These are phyloP conservation scores for Atrina japonica DNA, from an alignment of 2,888 invertebrate genomes.

Conservation along the genomic window DNA sequence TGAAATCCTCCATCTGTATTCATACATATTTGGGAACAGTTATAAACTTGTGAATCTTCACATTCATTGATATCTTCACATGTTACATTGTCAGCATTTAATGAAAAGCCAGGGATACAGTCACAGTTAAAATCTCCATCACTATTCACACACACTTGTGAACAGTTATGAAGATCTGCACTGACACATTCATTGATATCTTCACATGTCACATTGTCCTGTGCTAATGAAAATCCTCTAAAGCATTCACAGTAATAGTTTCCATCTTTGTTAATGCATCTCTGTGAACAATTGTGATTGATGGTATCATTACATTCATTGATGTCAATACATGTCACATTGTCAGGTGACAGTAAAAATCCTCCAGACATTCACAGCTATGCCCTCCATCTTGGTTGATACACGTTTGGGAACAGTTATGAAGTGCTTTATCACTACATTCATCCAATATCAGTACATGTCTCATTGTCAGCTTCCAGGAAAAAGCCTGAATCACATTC, in stretches of 20 bases:
- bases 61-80: conserved; percentile 9
- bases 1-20: background rate
- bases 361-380: no score
- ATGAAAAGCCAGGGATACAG: conserved; percentile 14
- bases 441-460: no score
- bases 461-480: no score
- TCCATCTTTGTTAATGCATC: conserved; percentile 10
- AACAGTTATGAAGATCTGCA: background rate
- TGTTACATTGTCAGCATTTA: background rate
- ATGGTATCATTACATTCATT: conserved; percentile 5
- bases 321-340: conserved; percentile 11
- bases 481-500: no score
- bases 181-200: conserved; percentile 1
- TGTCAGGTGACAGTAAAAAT: background rate
- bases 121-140: conserved; percentile 13
- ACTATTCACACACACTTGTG: conserved; percentile 1
- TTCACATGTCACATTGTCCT: background rate
- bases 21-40: conserved; percentile 6
- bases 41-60: background rate
- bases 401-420: no score
- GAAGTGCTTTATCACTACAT: no score
- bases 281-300: conserved; percentile 9
- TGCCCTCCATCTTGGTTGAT: no score
- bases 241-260: background rate
- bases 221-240: background rate